These are phyloP conservation scores for Alca torda DNA, from an alignment of 2,797 vertebrate genomes.

Conservation along the genomic window DNA sequence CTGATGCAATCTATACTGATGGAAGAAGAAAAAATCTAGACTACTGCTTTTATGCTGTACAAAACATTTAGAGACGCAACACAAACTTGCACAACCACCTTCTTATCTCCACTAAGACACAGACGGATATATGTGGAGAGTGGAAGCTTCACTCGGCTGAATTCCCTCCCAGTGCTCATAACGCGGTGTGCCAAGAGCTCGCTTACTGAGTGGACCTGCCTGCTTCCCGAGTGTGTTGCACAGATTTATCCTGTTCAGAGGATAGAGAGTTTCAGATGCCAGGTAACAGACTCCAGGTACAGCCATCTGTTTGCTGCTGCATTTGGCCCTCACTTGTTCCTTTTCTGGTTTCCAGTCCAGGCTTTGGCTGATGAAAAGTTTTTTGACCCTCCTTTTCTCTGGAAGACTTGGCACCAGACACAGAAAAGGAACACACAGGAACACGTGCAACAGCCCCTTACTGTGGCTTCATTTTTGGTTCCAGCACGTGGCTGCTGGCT, in stretches of 20 bases:
- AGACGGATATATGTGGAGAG: not conserved
- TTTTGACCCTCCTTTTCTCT: not conserved
- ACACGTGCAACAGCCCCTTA: too few species aligned
- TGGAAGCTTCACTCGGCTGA: not conserved
- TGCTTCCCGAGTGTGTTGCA: accelerated
- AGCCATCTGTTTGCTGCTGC: not conserved
- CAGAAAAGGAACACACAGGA: not conserved
- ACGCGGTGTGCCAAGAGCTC: not conserved
- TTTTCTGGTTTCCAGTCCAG: not conserved
- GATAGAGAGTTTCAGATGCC: not conserved
- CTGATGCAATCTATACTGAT: too few species aligned
- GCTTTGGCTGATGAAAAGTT: not conserved
- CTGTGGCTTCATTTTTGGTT: not conserved
- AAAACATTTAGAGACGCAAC: not conserved
- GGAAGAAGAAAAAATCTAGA: not conserved
- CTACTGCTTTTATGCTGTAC: not conserved
- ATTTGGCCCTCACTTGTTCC: not conserved
- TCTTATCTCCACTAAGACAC: not conserved
- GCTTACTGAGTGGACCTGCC: accelerated
- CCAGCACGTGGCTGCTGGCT: not conserved
- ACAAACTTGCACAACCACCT: not conserved
- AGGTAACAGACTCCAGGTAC: not conserved
- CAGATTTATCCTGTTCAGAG: not conserved
- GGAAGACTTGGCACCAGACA: not conserved
- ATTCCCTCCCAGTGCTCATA: not conserved